phyloP scores from a whole-genome alignment of 2,888 invertebrate species.

The Barypeithes pellucidus region DNA sequence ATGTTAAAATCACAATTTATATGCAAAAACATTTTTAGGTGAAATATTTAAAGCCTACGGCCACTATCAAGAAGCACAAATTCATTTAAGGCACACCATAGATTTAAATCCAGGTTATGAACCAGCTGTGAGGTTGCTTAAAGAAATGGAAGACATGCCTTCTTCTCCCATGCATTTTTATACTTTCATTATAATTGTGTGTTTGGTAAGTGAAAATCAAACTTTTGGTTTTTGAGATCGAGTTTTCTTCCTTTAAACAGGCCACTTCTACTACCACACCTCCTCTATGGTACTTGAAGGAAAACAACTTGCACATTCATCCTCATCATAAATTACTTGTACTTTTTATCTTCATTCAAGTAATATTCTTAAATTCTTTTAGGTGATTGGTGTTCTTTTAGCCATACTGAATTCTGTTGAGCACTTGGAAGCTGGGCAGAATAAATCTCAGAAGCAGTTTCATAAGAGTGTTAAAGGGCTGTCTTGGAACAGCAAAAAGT shows the following conservation, averaged over 20 bases:
- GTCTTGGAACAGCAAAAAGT: constrained; percentile 62
- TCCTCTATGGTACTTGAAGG: too few species aligned
- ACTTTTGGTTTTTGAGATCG: too few species aligned
- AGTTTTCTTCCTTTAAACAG: too few species aligned
- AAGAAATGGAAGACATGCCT: constrained; percentile 87
- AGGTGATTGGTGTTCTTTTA: constrained; percentile 87
- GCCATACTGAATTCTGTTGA: constrained; percentile 87
- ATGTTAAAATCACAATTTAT: too few species aligned
- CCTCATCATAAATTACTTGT: too few species aligned
- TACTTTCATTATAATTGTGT: constrained; percentile 89
- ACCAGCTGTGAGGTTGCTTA: constrained; percentile 84
- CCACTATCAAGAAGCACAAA: constrained; percentile 89
- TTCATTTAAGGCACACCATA: constrained; percentile 87
- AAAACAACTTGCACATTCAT: too few species aligned
- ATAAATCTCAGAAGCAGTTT: constrained; percentile 85
- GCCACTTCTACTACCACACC: too few species aligned
- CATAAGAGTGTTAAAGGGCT: constrained; percentile 83
- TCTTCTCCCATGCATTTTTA: constrained; percentile 88
- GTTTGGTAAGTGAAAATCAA: constrained; percentile 76
- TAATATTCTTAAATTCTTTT: constrained; percentile 54
- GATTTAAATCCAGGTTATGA: constrained; percentile 90
- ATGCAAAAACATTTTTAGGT: constrained; percentile 74
- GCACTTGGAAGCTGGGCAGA: constrained; percentile 72
- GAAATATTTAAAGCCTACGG: constrained; percentile 94
- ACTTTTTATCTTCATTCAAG: too few species aligned